A percentile compares a stretch with the other conserved stretches of the same genome.
These are phyloP conservation scores for Puffinus mauretanicus DNA, from an alignment of 2,113 vertebrate genomes.

Conservation along the genomic window DNA sequence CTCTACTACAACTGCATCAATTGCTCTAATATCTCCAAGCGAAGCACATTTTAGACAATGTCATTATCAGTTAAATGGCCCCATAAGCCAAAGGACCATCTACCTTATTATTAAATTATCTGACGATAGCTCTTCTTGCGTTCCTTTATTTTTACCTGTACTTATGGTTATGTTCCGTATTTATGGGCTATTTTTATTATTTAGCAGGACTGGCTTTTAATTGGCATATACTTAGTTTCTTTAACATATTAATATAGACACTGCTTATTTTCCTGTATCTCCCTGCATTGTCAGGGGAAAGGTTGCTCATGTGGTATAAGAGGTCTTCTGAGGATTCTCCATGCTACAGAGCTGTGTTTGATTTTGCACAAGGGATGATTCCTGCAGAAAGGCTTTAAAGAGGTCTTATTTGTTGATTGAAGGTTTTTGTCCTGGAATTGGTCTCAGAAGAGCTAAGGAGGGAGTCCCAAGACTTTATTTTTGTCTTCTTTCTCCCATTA, in stretches of 20 bases:
- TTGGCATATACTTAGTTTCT: not conserved
- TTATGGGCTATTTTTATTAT: not conserved
- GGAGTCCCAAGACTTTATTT: not conserved
- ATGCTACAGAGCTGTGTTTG: not conserved
- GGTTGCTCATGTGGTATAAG: not conserved
- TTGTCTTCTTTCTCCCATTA: not conserved
- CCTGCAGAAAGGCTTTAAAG: not conserved
- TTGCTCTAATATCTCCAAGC: not conserved
- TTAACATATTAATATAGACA: not conserved
- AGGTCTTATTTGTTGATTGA: not conserved
- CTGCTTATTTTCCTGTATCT: not conserved
- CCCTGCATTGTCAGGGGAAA: not conserved
- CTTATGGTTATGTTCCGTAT: not conserved
- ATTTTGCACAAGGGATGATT: not conserved
- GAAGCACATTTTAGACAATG: not conserved
- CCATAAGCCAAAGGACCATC: not conserved
- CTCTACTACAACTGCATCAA: not conserved
- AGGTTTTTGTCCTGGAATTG: not conserved
- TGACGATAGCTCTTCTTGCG: rapidly evolving
- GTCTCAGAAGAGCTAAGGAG: not conserved
- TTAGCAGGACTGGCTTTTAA: not conserved
- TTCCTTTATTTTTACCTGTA: not conserved
- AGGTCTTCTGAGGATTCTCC: not conserved
- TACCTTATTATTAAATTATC: not conserved
- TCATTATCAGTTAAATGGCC: not conserved